These are phyloP conservation scores for Podarcis muralis DNA, from an alignment of 2,113 vertebrate species.

Conservation along the genomic window DNA sequence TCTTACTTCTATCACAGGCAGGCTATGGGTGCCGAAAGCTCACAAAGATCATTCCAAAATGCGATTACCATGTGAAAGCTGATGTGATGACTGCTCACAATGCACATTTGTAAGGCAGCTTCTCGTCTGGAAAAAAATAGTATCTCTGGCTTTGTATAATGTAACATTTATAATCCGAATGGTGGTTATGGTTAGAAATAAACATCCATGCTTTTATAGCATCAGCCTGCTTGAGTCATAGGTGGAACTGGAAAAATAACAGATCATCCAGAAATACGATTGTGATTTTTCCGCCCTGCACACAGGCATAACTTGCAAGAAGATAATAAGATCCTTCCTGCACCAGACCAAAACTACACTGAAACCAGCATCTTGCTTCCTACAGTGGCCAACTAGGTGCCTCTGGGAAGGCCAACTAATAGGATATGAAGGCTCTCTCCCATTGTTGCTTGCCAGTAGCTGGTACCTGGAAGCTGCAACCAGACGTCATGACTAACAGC, in stretches of 20 bases:
- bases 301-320: background rate
- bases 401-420: no score
- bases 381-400: no score
- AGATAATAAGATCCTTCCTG: background rate
- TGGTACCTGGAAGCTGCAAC: background rate
- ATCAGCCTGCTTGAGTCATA: background rate
- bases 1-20: conserved; percentile 15
- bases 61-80: conserved; percentile 45
- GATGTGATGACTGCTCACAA: background rate
- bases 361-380: no score
- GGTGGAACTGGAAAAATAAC: conserved; percentile 10
- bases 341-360: no score
- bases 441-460: background rate
- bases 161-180: conserved; percentile 28
- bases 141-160: background rate
- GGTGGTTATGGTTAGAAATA: background rate
- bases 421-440: no score
- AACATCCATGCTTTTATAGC: background rate
- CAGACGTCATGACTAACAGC: no score
- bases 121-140: background rate
- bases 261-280: background rate
- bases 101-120: background rate
- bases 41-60: conserved; percentile 26
- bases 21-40: conserved; percentile 17
- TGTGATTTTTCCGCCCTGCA: background rate